A percentile compares a stretch with the other conserved stretches of the same genome.
These are phyloP conservation scores for Galerucella pusilla DNA, from an alignment of 2,888 invertebrate genomes.

Conservation along the genomic window DNA sequence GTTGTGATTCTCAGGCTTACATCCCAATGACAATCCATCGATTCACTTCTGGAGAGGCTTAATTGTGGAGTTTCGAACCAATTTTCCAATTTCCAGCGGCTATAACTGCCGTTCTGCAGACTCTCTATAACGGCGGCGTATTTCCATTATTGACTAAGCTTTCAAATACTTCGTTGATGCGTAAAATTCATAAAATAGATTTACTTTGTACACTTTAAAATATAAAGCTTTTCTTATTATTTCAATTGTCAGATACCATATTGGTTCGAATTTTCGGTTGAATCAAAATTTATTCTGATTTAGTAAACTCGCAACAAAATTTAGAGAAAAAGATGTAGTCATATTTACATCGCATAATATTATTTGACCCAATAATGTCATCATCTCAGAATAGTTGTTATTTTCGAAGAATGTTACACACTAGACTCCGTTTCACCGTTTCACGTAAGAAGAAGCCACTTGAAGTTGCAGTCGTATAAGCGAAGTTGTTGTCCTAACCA, in stretches of 20 bases:
- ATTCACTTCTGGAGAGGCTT: slow-evolving; percentile 58
- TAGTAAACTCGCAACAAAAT: too few relatives aligned
- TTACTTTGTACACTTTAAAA: background rate
- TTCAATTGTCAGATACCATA: background rate
- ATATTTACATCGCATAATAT: too few relatives aligned
- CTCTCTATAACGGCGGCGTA: slow-evolving; percentile 6
- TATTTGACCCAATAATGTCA: too few relatives aligned
- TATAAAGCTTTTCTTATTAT: background rate
- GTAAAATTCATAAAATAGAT: slow-evolving; percentile 4
- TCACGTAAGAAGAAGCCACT: too few relatives aligned
- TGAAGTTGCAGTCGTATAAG: too few relatives aligned
- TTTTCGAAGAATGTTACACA: too few relatives aligned
- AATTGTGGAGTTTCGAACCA: slow-evolving; percentile 48
- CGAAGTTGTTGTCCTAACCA: too few relatives aligned
- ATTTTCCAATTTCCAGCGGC: slow-evolving; percentile 50
- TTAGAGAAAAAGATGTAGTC: too few relatives aligned
- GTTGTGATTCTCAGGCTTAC: slow-evolving; percentile 53
- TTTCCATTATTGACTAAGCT: slow-evolving; percentile 10
- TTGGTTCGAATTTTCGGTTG: too few relatives aligned
- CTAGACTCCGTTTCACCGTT: too few relatives aligned
- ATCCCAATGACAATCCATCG: slow-evolving; percentile 60
- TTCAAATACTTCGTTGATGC: slow-evolving; percentile 1
- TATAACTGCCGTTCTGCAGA: slow-evolving; percentile 23
- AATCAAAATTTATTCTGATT: too few relatives aligned
- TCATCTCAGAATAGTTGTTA: too few relatives aligned